A percentile compares a stretch with the other conserved stretches of the same genome.
These are phyloP conservation scores for Tautogolabrus adspersus DNA, from an alignment of 2,113 vertebrate genomes.

Conservation along the genomic window DNA sequence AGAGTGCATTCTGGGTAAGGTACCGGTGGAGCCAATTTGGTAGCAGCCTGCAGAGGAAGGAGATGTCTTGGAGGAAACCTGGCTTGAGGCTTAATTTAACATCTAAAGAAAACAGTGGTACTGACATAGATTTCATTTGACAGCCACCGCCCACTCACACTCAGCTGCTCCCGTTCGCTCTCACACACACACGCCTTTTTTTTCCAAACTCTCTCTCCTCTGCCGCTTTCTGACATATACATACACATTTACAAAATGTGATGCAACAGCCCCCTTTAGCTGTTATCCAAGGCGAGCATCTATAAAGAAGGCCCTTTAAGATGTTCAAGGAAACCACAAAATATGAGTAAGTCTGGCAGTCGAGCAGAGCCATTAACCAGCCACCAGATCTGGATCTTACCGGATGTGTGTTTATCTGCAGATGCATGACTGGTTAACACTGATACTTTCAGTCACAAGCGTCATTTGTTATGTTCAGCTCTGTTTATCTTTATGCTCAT, in stretches of 20 bases:
- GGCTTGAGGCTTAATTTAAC: constrained; percentile 65
- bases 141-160: constrained; percentile 73
- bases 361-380: background rate
- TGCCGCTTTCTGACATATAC: constrained; percentile 33
- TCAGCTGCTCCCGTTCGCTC: constrained; percentile 34
- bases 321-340: constrained; percentile 39
- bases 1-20: constrained; percentile 8
- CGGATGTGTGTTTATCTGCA: background rate
- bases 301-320: constrained; percentile 41
- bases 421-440: background rate
- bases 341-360: constrained; percentile 2
- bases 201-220: constrained; percentile 25
- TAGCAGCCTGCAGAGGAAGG: constrained; percentile 22
- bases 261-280: constrained; percentile 58
- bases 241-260: constrained; percentile 62
- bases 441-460: background rate
- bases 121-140: constrained; percentile 72
- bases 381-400: background rate
- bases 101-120: constrained; percentile 58
- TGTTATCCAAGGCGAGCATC: constrained; percentile 46
- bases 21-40: background rate
- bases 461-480: background rate
- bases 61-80: constrained; percentile 53
- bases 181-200: background rate
- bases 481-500: background rate